Percentiles rank a stretch among this genome's conserved stretches.
These are phyloP conservation scores for Lineus longissimus DNA, from an alignment of 1,140 invertebrate species.

Conservation along the genomic window DNA sequence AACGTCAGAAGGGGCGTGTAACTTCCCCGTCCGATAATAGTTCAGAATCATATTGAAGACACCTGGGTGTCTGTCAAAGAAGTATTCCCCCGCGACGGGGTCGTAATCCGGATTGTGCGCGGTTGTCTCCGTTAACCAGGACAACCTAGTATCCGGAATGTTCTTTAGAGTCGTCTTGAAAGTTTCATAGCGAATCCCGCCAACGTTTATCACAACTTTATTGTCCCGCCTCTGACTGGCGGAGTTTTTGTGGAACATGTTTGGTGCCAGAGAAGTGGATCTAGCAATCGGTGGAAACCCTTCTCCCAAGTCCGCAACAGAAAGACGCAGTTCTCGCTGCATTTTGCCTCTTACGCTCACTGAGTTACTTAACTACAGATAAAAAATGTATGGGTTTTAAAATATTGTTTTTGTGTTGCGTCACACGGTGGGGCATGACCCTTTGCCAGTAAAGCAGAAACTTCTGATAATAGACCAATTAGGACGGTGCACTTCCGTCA, in stretches of 20 bases:
- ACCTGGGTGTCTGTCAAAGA: constrained; percentile 52
- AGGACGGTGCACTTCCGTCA: too few relatives aligned
- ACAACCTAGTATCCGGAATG: constrained; percentile 50
- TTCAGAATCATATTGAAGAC: constrained; percentile 53
- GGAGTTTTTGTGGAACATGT: not conserved
- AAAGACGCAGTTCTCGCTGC: too few relatives aligned
- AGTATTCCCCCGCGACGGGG: constrained; percentile 45
- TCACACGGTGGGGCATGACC: too few relatives aligned
- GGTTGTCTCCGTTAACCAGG: constrained; percentile 44
- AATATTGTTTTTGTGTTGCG: too few relatives aligned
- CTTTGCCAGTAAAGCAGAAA: too few relatives aligned
- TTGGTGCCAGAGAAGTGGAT: too few relatives aligned
- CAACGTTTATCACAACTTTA: constrained; percentile 88
- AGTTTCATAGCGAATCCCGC: constrained; percentile 92
- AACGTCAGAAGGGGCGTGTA: constrained; percentile 49
- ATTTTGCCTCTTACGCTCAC: too few relatives aligned
- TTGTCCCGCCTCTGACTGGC: constrained; percentile 21
- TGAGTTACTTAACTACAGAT: too few relatives aligned
- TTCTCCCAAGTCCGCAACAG: too few relatives aligned
- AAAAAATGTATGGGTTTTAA: too few relatives aligned
- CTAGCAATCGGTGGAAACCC: too few relatives aligned
- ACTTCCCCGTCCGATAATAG: constrained; percentile 50
- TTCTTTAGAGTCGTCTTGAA: constrained; percentile 64
- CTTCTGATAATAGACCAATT: too few relatives aligned
- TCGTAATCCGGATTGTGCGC: constrained; percentile 47